Evolutionary conservation across 2,797 vertebrate genomes (phyloP).

Genomic region (Enteromius trimaculatus): DNA sequence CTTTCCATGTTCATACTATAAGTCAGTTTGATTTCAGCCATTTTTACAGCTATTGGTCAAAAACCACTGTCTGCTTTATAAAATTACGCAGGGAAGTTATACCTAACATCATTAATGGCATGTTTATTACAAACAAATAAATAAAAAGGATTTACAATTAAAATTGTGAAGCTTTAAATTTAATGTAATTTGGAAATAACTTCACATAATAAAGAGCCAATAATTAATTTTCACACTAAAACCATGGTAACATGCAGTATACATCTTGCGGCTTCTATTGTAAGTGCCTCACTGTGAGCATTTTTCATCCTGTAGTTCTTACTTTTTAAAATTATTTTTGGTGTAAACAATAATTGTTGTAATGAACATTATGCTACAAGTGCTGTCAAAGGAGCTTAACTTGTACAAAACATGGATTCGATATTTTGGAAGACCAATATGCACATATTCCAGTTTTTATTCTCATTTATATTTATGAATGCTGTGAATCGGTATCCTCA

Average conservation of each 20-base stretch:
- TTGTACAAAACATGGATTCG: neutral
- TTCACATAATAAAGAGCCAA: neutral
- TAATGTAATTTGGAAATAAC: neutral
- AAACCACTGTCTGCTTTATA: neutral
- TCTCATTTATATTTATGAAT: neutral
- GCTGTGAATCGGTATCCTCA: conserved; percentile 1
- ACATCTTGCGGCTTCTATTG: neutral
- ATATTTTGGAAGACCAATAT: neutral
- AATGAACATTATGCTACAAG: neutral
- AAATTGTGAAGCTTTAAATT: neutral
- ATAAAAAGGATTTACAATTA: neutral
- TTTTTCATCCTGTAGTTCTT: neutral
- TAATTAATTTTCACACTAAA: neutral
- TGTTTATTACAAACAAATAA: neutral
- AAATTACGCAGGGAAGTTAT: neutral
- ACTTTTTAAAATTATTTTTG: neutral
- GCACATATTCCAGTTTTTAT: neutral
- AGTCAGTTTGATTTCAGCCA: neutral
- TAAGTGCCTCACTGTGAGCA: neutral
- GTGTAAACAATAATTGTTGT: neutral
- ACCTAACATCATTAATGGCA: neutral
- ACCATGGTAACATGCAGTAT: neutral
- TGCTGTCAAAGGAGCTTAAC: neutral
- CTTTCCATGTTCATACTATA: neutral
- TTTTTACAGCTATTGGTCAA: neutral